Percentiles rank a stretch among this genome's conserved stretches.
Evolutionary conservation across 2,797 vertebrate genomes (phyloP).

Genomic region (Galago senegalensis): DNA sequence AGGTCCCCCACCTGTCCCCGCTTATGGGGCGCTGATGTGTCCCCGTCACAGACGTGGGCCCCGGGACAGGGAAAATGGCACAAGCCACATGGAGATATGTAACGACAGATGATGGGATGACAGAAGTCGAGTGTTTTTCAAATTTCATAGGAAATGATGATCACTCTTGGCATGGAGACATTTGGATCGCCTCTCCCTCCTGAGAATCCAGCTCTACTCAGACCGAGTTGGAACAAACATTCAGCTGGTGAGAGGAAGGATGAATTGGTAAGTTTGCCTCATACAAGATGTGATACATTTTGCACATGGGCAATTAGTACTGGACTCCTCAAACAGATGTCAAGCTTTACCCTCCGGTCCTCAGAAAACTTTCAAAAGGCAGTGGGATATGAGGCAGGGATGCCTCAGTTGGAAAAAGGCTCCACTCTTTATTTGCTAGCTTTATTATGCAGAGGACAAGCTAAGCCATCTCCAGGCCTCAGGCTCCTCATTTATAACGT

Average conservation of each 20-base stretch:
- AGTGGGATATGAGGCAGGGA: background rate
- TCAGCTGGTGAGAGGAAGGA: background rate
- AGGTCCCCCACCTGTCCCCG: rapidly evolving
- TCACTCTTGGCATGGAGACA: background rate
- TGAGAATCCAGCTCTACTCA: background rate
- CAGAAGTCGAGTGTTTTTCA: background rate
- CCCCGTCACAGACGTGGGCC: rapidly evolving
- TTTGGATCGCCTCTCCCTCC: constrained; percentile 8
- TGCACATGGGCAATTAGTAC: background rate
- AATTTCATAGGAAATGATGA: background rate
- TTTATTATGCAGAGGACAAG: background rate
- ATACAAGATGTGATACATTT: rapidly evolving
- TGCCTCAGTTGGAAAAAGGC: background rate
- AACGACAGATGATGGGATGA: background rate
- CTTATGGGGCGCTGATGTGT: rapidly evolving
- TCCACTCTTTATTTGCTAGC: too few relatives aligned
- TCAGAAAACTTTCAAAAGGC: background rate
- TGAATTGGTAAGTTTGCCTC: background rate
- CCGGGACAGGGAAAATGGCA: rapidly evolving
- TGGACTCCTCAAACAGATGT: rapidly evolving
- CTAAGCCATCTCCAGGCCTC: background rate
- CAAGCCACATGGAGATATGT: rapidly evolving
- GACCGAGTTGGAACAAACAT: background rate
- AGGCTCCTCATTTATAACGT: background rate
- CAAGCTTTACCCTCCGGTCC: background rate